A percentile compares a stretch with the other conserved stretches of the same genome.
These are phyloP conservation scores for Cheirogaleus major DNA, from an alignment of 2,797 vertebrate species.

Conservation along the genomic window DNA sequence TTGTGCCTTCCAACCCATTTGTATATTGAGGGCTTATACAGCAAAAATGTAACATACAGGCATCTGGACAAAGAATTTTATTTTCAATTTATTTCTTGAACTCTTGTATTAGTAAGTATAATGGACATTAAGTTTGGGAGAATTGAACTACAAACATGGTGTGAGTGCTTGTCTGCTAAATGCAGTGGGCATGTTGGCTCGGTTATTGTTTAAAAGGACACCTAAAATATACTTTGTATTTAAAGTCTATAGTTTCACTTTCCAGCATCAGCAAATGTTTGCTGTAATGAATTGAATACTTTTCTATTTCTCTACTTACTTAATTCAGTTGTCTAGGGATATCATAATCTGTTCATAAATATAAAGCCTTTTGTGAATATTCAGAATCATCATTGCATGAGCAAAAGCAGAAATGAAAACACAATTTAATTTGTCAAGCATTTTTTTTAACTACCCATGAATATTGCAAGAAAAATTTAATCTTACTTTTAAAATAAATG, in stretches of 20 bases:
- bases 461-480: slow-evolving; percentile 51
- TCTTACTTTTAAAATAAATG: slow-evolving; percentile 53
- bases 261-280: slow-evolving; percentile 17
- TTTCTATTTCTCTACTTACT: background rate
- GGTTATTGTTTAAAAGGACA: background rate
- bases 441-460: background rate
- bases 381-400: slow-evolving; percentile 43
- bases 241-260: background rate
- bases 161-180: background rate
- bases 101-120: background rate
- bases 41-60: background rate
- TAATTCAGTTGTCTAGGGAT: slow-evolving; percentile 50
- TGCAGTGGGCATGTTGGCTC: background rate
- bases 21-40: background rate
- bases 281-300: slow-evolving; percentile 16
- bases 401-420: slow-evolving; percentile 61
- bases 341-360: slow-evolving; percentile 69
- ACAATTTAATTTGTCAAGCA: slow-evolving; percentile 53
- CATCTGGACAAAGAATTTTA: background rate
- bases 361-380: slow-evolving; percentile 17
- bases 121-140: background rate
- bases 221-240: background rate
- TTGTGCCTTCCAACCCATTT: background rate
- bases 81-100: slow-evolving; percentile 19
- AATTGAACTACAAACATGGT: background rate